Conservation (phyloP, 2,113 vertebrate genomes). For the Oxygymnocypris stewartii region DNA sequence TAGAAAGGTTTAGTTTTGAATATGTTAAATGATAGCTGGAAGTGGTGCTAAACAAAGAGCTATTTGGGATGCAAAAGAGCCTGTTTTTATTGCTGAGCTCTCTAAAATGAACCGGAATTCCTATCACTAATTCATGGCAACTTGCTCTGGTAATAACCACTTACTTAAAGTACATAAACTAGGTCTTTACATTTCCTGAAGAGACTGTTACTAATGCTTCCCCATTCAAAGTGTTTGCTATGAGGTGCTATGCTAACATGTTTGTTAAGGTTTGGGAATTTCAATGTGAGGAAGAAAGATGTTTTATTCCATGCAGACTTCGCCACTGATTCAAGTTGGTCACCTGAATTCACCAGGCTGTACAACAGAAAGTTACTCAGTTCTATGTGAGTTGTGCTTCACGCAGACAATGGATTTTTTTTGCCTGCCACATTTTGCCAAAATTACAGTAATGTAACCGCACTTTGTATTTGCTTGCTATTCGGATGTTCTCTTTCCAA, state of each 20-base stretch:
- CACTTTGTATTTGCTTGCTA: not conserved
- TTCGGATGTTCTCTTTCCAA: too few relatives aligned
- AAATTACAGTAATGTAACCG: not conserved
- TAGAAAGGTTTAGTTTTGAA: not conserved
- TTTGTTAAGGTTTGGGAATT: not conserved
- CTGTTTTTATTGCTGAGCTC: not conserved
- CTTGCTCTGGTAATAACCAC: not conserved
- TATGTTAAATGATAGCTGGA: not conserved
- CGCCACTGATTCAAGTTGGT: not conserved
- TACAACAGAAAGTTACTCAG: too few relatives aligned
- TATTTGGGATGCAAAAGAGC: not conserved
- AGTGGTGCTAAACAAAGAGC: not conserved
- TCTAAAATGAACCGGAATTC: not conserved
- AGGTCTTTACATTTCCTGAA: not conserved
- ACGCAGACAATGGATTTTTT: too few relatives aligned
- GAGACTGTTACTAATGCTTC: not conserved
- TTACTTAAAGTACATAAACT: not conserved
- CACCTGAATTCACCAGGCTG: not conserved
- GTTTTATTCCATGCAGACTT: too few relatives aligned
- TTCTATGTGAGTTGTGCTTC: too few relatives aligned
- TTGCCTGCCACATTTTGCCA: not conserved
- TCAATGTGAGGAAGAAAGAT: not conserved
- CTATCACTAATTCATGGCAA: not conserved
- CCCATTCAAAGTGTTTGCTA: not conserved
- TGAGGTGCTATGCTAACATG: not conserved